Conservation (phyloP, 2,113 vertebrate species). For the Stomatorhinus ivindoensis region DNA sequence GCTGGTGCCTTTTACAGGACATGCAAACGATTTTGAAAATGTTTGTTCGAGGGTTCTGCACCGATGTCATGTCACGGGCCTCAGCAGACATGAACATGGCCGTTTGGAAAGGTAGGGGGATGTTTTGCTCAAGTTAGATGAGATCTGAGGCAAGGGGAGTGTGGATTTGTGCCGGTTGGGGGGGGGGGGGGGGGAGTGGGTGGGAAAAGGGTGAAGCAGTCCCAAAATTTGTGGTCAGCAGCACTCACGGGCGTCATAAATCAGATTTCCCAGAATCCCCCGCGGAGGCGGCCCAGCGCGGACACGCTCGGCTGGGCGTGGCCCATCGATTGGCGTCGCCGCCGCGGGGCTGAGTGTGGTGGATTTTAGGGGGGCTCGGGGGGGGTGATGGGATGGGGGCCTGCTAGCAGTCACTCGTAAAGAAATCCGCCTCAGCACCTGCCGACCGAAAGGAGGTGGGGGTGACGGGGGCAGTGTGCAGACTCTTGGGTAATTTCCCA, state of each 20-base stretch:
- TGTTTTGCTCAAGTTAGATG: background rate
- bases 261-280: slow-evolving; percentile 73
- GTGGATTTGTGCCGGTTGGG: background rate
- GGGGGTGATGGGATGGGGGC: slow-evolving; percentile 32
- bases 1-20: background rate
- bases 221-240: slow-evolving; percentile 67
- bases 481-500: slow-evolving; percentile 55
- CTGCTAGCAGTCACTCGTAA: slow-evolving; percentile 24
- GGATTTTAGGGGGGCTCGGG: slow-evolving; percentile 49
- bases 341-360: slow-evolving; percentile 59
- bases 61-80: background rate
- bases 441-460: slow-evolving; percentile 40
- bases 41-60: background rate
- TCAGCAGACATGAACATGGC: background rate
- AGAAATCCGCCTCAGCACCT: slow-evolving; percentile 57
- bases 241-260: slow-evolving; percentile 64
- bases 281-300: slow-evolving; percentile 57
- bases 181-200: background rate
- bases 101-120: background rate
- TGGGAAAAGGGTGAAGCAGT: slow-evolving; percentile 16
- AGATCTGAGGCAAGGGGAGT: background rate
- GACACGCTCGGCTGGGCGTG: slow-evolving; percentile 67
- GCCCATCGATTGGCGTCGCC: slow-evolving; percentile 68
- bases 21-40: background rate
- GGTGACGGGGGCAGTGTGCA: slow-evolving; percentile 48